Evolutionary conservation across 1,140 invertebrate genomes (phyloP), one percentile per base, ranked within the genome.

Genomic region (Mactra quadrangularis): DNA sequence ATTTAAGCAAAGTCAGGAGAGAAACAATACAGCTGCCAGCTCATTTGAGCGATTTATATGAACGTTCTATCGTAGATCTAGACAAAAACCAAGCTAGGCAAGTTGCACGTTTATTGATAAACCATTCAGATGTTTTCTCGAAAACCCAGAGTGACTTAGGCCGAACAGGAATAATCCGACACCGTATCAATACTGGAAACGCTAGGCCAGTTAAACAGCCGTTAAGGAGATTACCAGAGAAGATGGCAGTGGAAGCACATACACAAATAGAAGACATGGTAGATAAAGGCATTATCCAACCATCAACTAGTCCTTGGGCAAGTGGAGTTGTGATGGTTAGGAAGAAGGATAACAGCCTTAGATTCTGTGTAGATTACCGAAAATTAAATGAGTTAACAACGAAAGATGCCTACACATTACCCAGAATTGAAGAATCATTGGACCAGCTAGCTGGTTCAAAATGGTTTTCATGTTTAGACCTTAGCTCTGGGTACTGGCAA

Each of bases 201-300:
- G 55, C 72, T 11, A 31, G 27, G 25, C 55, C 72, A 19, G 41
- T 62, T 7, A 76, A 60, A 25, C 72, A 76, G 17, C 72, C 55
- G 7, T 35, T 50, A 62, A n/a, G n/a, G n/a, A n/a, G n/a, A n/a
- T n/a, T 76, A 22, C 57, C 31, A 11, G 41, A 33, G 22, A 13
- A 29, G 27, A 72, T 72, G 70, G n/a, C 47, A 31, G 9, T 27
- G 25, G 55, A 76, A 17, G 72, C 45, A 13, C 29, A 62, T 38
- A n/a, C 0, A n/a, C 72, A 76, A 11, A n/a, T 27, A 2, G 0
- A 50, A 2, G 45, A 71, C 19, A 71, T 71, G 68, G 1, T 71
- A 9, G 27, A 52, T 4, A 71, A 71, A 29, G 50, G 50, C 19
- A 52, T 71, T 11, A 71, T 71, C 0, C 25, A 41, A 7, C 38